Base-by-base conservation (phyloP, 2,888 invertebrate genomes). In the Caenorhabditis afra region DNA sequence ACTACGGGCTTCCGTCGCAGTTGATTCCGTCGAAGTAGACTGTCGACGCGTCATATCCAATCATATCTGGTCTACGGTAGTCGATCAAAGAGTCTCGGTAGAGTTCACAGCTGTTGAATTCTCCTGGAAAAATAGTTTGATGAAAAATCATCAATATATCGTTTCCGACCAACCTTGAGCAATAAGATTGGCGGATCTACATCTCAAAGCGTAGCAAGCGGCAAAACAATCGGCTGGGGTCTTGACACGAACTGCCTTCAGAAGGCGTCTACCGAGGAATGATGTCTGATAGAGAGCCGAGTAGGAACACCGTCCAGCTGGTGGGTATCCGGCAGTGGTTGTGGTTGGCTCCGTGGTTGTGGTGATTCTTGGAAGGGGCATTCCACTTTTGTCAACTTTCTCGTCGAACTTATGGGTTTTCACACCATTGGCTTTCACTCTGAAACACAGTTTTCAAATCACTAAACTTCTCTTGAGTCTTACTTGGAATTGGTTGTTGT, bases 1-100 rank as follows among this genome's bases (percentile, higher is more conserved):
- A 23, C 65, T 59, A 70, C 22, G 64, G 68, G 12, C 62, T 55
- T 39, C 83, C 84, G 41, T 90, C 85, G 58, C 89, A 89, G 49
- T 82, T 82, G 71, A 89, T 89, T 16, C 88, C 87, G 65, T 89
- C 89, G 55, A 89, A 89, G 78, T 89, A 88, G 39, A 89, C 89
- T 18, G 88, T 87, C 16, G 84, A 79, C 12, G 85, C 79, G 35
- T 88, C 88, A 58, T 85, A 89, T 7, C 81, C 82, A 39, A 89
- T 82, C 62, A 90, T 87, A 66, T 89, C 87, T 16, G 88, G 83
- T 59, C 84, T 55, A 47, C 90, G 85, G 75, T 88, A 89, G 70
- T 89, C 89, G 49, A 89, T 86, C 18, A 89, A 78, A 3, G 90
- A 88, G 80, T 89, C 89, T 4, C 81, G 81, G 83, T 83, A 90